phyloP scores from a whole-genome alignment of 1,140 invertebrate species.

The Ectropis grisescens region DNA sequence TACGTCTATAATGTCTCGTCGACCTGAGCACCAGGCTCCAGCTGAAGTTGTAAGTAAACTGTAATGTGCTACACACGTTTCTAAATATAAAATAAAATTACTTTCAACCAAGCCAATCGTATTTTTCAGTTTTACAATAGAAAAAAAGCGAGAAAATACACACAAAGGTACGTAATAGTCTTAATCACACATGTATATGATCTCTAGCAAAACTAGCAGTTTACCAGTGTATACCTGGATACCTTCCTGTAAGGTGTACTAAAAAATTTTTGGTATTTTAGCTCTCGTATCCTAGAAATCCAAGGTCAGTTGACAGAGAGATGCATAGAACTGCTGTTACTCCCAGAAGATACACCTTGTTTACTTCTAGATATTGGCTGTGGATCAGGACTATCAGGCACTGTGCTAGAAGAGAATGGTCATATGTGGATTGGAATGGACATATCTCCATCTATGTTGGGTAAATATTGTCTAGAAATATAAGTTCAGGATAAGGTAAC shows the following conservation, averaged over 20 bases:
- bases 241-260: neutral
- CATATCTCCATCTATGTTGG: conserved; percentile 93
- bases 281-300: conserved; percentile 96
- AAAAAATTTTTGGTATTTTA: conserved; percentile 48
- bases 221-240: no score
- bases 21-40: conserved; percentile 93
- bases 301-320: conserved; percentile 96
- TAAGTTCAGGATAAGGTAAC: no score
- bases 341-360: conserved; percentile 87
- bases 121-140: conserved; percentile 94
- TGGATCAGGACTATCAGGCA: conserved; percentile 96
- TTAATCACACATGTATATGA: no score
- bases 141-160: conserved; percentile 95
- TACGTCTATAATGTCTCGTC: conserved; percentile 70
- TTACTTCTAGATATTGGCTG: conserved; percentile 97
- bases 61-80: no score
- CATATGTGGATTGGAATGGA: conserved; percentile 97
- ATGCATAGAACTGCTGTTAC: conserved; percentile 90
- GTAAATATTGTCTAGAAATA: no score
- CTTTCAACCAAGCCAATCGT: no score
- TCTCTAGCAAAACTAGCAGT: no score
- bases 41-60: conserved; percentile 90
- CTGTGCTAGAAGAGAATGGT: conserved; percentile 91
- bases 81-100: no score
- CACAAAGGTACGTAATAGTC: conserved; percentile 83